A percentile compares a stretch with the other conserved stretches of the same genome.
Evolutionary conservation across 2,888 invertebrate genomes (phyloP).

Genomic region (Chrysotoxum bicinctum): DNA sequence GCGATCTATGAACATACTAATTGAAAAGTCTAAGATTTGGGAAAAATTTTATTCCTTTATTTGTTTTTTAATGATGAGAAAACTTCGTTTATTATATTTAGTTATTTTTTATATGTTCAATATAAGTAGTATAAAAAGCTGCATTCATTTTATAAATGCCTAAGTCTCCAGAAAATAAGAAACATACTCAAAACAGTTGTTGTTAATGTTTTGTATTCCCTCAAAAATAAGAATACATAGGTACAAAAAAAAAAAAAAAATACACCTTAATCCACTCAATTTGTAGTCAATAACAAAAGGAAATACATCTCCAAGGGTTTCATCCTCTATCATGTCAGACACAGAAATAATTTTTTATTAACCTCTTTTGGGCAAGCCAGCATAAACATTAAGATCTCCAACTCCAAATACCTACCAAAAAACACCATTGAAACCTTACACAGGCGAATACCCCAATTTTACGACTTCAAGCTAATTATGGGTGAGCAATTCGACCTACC

Average conservation of each 20-base stretch:
- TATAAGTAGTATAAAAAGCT: background rate
- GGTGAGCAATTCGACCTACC: conserved; percentile 65
- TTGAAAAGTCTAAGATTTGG: too few relatives aligned
- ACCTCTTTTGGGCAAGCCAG: conserved; percentile 38
- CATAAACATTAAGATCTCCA: conserved; percentile 45
- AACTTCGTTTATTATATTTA: too few relatives aligned
- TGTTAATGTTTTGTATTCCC: conserved; percentile 7
- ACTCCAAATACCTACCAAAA: conserved; percentile 39
- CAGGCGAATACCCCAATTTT: conserved; percentile 54
- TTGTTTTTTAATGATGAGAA: too few relatives aligned
- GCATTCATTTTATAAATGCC: background rate
- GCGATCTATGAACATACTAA: too few relatives aligned
- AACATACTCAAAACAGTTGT: conserved; percentile 18
- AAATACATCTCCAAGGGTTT: conserved; percentile 44
- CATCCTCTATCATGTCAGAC: conserved; percentile 31
- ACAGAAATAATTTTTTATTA: conserved; percentile 67
- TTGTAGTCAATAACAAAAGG: conserved; percentile 64
- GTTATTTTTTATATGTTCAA: too few relatives aligned
- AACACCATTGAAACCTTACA: conserved; percentile 49
- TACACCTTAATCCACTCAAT: conserved; percentile 52
- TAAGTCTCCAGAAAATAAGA: background rate
- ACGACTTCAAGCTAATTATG: conserved; percentile 69
- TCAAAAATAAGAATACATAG: background rate
- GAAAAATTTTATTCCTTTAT: too few relatives aligned
- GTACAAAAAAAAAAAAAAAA: background rate